Base-by-base conservation (phyloP, 2,797 vertebrate genomes). In the Melanotaenia nigrans region DNA sequence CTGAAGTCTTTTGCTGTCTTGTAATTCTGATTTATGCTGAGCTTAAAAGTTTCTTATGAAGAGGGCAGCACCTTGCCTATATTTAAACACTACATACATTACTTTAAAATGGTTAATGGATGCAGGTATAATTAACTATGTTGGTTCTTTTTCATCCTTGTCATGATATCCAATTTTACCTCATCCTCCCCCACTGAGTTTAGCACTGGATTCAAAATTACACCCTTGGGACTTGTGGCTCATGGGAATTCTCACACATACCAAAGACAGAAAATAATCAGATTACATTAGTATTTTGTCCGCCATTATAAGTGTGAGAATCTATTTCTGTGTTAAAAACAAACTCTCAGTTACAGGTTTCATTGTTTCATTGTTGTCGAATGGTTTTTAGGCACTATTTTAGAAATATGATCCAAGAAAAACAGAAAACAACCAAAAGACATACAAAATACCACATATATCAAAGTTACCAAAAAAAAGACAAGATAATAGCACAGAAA, bases 21-120 rank as follows among this genome's bases (percentile, higher is more conserved):
- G 68, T 74, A 66, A 78, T 55, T 79, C 61, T 51, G 80, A 90
- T 84, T 85, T 60, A 89, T 77, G 68, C 61, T 3, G 35, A 38
- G 32, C 70, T 61, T 47, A 42, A 59, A 70, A 1, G 61, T 66
- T 56, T 58, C 45, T 74, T 53, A 79, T 24, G 28, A 32, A 66
- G 40, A 74, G 71, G 70, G 60, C 86, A 76, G 35, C 61, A 71
- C 70, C 69, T 75, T 54, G 60, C 32, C 53, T 16, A 59, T 40
- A 33, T 65, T 71, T 74, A 49, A 30, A 42, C 53, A 49, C 38
- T 5, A 24, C 67, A 11, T 20, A 25, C 65, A 30, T 51, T 9
- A 20, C 61, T 78, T 81, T 75, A 56, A 82, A 79, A 78, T 25
- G 1, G 51, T 61, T 81, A 81, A 86, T 69, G 70, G 58, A 58